Percentiles rank a stretch among this genome's conserved stretches.
Conservation (phyloP, 30 jellyfish, hydroid and myxozoan species). For the Euphysa ruthae region DNA sequence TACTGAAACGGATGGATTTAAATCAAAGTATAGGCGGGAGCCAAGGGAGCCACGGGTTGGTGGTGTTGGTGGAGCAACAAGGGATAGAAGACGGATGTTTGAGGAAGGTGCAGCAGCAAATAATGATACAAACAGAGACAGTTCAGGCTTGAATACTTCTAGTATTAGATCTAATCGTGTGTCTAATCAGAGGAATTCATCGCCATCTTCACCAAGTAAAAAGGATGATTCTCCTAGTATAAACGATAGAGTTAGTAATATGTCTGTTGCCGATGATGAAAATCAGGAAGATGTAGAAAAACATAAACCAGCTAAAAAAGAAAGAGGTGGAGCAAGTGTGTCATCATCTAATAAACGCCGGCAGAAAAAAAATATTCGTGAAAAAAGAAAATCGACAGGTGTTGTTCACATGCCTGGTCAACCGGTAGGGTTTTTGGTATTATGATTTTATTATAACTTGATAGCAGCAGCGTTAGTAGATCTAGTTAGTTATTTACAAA, state of each 20-base stretch:
- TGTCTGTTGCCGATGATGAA: conserved; percentile 51
- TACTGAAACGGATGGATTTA: conserved; percentile 14
- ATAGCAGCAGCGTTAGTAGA: no score
- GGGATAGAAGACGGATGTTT: conserved; percentile 25
- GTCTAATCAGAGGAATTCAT: conserved; percentile 15
- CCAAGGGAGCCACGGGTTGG: background rate
- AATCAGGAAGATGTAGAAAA: conserved; percentile 23
- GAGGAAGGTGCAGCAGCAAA: conserved; percentile 21
- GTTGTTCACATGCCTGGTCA: conserved; percentile 84
- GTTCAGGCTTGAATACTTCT: background rate
- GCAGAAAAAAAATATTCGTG: conserved; percentile 69
- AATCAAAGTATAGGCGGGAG: conserved; percentile 18
- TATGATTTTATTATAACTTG: no score
- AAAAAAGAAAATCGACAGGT: conserved; percentile 87
- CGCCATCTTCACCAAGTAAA: conserved; percentile 6
- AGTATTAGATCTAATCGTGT: conserved; percentile 15
- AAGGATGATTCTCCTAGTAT: conserved; percentile 19
- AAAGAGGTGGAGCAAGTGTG: conserved; percentile 65
- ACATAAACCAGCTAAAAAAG: conserved; percentile 1
- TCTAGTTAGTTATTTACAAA: no score
- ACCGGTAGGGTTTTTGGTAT: no score
- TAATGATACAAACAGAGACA: background rate
- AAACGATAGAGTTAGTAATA: conserved; percentile 46
- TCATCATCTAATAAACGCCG: conserved; percentile 60
- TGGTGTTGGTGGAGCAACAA: conserved; percentile 13